Conservation (phyloP, 2,888 invertebrate genomes). For the Andrena bucephala region DNA sequence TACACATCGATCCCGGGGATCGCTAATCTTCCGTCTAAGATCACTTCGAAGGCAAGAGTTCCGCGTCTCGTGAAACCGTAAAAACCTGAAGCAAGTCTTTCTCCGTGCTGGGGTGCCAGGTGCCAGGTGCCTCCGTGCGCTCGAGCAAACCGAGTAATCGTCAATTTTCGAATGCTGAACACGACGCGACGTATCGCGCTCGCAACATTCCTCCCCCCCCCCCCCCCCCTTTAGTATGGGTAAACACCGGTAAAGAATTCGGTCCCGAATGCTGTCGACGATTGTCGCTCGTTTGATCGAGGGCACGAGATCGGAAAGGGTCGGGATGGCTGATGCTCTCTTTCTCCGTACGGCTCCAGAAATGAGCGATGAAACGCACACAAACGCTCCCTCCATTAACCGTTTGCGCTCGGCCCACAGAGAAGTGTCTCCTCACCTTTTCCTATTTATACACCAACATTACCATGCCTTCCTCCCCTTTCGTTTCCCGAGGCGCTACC, state of each 20-base stretch:
- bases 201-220: no score
- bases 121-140: slow-evolving; percentile 16
- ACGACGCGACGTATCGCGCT: no score
- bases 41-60: slow-evolving; percentile 65
- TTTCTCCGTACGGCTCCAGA: slow-evolving; percentile 42
- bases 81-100: slow-evolving; percentile 42
- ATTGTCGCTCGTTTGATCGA: slow-evolving; percentile 34
- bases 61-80: neutral
- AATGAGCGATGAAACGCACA: slow-evolving; percentile 12
- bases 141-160: slow-evolving; percentile 25
- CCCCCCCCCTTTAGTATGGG: no score
- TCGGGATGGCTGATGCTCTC: slow-evolving; percentile 20
- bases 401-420: slow-evolving; percentile 9
- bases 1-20: slow-evolving; percentile 40
- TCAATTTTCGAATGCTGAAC: neutral
- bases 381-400: slow-evolving; percentile 9
- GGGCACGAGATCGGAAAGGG: slow-evolving; percentile 33
- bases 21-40: slow-evolving; percentile 31
- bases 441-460: neutral
- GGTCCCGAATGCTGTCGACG: slow-evolving; percentile 1
- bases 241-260: neutral
- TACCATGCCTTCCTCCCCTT: neutral
- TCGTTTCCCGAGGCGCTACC: neutral
- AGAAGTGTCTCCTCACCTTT: neutral
- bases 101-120: slow-evolving; percentile 61